Conservation (phyloP, 1,140 invertebrate species). For the Drosophila navojoa region DNA sequence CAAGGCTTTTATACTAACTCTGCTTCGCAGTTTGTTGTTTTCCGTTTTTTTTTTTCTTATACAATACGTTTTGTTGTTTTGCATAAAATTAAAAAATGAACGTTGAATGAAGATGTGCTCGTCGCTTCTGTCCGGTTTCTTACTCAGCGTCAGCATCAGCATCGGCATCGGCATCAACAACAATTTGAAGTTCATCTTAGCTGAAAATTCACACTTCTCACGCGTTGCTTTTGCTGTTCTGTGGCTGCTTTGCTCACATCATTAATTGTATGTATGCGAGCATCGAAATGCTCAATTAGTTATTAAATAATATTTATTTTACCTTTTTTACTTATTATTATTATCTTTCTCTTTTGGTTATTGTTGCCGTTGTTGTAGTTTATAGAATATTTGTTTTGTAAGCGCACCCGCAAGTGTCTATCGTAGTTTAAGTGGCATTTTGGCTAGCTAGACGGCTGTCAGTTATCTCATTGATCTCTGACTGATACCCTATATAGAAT, state of each 20-base stretch:
- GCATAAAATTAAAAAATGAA: conserved; percentile 65
- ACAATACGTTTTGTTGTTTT: conserved; percentile 51
- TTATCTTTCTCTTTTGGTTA: conserved; percentile 6
- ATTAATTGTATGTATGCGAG: conserved; percentile 70
- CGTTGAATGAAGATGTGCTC: conserved; percentile 75
- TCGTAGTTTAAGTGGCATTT: conserved; percentile 63
- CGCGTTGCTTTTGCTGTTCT: conserved; percentile 25
- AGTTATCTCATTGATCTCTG: conserved; percentile 57
- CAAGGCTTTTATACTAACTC: conserved; percentile 74
- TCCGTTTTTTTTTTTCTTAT: conserved; percentile 27
- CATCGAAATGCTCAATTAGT: conserved; percentile 68
- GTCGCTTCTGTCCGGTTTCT: conserved; percentile 69
- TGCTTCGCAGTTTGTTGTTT: conserved; percentile 33
- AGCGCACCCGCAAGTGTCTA: conserved; percentile 32
- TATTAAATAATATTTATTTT: conserved; percentile 72
- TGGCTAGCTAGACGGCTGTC: conserved; percentile 50
- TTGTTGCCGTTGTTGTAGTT: conserved; percentile 16
- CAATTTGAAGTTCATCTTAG: conserved; percentile 66
- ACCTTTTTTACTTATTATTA: conserved; percentile 33
- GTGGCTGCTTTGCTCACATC: conserved; percentile 35
- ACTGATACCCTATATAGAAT: conserved; percentile 20
- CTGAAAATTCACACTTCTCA: conserved; percentile 77
- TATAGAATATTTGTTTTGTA: conserved; percentile 38
- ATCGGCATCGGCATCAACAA: conserved; percentile 27
- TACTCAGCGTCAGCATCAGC: conserved; percentile 60